Conservation (phyloP, 2,888 invertebrate genomes). For the Ligdia adustata region DNA sequence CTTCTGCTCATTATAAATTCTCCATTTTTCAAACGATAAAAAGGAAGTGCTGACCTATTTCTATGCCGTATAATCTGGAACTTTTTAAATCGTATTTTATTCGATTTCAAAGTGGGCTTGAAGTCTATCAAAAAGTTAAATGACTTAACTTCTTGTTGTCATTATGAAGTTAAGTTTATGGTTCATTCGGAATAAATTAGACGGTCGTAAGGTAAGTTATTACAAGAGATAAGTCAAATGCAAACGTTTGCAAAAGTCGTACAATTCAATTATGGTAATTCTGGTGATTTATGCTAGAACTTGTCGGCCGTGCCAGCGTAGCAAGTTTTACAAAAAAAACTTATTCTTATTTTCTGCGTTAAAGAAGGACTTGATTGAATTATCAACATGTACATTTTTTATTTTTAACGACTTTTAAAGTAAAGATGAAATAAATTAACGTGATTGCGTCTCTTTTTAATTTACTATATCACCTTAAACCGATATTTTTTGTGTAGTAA, state of each 20-base stretch:
- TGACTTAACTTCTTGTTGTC: constrained; percentile 27
- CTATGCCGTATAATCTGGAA: constrained; percentile 7
- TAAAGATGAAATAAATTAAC: no score
- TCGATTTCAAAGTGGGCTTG: constrained; percentile 9
- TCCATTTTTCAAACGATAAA: no score
- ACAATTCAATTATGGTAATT: constrained; percentile 19
- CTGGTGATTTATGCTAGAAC: background rate
- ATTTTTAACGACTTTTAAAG: no score
- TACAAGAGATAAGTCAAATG: constrained; percentile 11
- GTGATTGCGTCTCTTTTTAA: no score
- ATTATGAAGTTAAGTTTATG: constrained; percentile 24
- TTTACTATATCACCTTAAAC: no score
- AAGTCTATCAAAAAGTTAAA: constrained; percentile 28
- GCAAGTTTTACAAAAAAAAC: background rate
- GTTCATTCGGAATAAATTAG: constrained; percentile 26
- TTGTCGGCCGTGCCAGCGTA: background rate
- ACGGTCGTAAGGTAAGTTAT: constrained; percentile 16
- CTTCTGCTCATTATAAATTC: no score
- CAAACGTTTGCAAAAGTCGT: constrained; percentile 8
- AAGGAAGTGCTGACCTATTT: background rate
- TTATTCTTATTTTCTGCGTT: background rate
- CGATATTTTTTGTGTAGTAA: no score
- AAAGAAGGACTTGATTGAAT: no score
- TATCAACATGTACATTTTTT: no score
- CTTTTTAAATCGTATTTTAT: constrained; percentile 18